Base-by-base conservation (phyloP, 2,888 invertebrate species). In the Timandra comae region DNA sequence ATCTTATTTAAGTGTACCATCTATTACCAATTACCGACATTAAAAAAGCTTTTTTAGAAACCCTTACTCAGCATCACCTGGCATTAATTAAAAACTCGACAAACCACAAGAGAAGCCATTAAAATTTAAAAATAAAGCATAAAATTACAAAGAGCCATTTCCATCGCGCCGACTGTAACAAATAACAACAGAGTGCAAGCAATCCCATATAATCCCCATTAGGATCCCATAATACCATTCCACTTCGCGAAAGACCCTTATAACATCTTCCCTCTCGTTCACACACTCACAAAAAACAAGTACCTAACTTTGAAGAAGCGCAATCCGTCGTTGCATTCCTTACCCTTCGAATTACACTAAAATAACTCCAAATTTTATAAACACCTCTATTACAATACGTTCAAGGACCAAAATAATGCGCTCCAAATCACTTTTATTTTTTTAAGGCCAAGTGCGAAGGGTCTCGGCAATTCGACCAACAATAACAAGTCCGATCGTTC, bases 271-370 rank as follows among this genome's bases (percentile, higher is more conserved):
- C 46, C 21, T 81, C 81, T 61, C 73, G 46, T 68, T 81, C 71
- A 52, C 77, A 74, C 82, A 51, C 44, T 43, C 41, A 79, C 82
- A 84, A 82, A 84, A 84, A 84, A 81, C 63, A 51, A 63, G 76
- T 80, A 80, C 79, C 78, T 81, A 71, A 76, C 73, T 52, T 60
- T 47, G 64, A 66, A 49, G 60, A 58, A 65, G 69, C 78, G 77
- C 81, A 80, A 78, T 79, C 78, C 71, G 60, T 51, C 71, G 60
- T 51, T 69, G 74, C 82, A 82, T 82, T 80, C 81, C 81, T 63
- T 72, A 74, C 68, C 68, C 69, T 63, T 56, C 59, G 58, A 60
- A 63, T 63, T 70, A 67, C 63, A 56, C 57, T 46, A 49, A 56
- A 48, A 42, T 27, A 22, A 16, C 12, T 7, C 32, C 29, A 31